Conservation (phyloP, 2,888 invertebrate genomes). For the Catocala fraxini region DNA sequence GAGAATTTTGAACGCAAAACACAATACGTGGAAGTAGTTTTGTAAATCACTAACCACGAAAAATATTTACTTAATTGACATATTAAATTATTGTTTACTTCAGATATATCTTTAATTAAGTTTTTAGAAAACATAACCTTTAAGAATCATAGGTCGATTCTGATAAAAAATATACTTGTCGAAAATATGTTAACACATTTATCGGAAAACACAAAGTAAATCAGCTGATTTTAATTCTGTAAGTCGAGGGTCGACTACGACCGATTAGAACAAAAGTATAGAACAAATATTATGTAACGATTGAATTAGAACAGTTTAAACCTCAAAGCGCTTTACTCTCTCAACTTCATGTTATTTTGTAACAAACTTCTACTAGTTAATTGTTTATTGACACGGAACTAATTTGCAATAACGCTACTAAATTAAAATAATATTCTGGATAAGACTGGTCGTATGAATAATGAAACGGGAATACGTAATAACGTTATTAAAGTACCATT, state of each 20-base stretch:
- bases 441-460: slow-evolving; percentile 68
- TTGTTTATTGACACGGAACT: slow-evolving; percentile 48
- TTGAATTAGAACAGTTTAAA: slow-evolving; percentile 25
- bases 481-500: slow-evolving; percentile 50
- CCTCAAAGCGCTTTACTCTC: slow-evolving; percentile 20
- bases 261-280: slow-evolving; percentile 11
- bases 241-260: slow-evolving; percentile 19
- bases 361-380: slow-evolving; percentile 30
- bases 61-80: too few relatives aligned
- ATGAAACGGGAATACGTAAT: slow-evolving; percentile 71
- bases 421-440: slow-evolving; percentile 56
- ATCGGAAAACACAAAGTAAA: background rate
- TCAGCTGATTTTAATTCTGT: slow-evolving; percentile 32
- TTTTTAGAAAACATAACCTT: too few relatives aligned
- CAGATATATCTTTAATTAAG: too few relatives aligned
- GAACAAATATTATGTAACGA: slow-evolving; percentile 20
- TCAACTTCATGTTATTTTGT: slow-evolving; percentile 16
- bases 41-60: too few relatives aligned
- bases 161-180: too few relatives aligned
- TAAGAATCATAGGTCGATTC: too few relatives aligned
- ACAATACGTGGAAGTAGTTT: too few relatives aligned
- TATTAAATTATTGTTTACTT: too few relatives aligned
- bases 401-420: slow-evolving; percentile 52
- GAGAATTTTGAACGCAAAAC: too few relatives aligned
- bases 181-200: background rate